A percentile compares a stretch with the other conserved stretches of the same genome.
Evolutionary conservation across 2,797 vertebrate genomes (phyloP).

Genomic region (Gallinago nigripennis): DNA sequence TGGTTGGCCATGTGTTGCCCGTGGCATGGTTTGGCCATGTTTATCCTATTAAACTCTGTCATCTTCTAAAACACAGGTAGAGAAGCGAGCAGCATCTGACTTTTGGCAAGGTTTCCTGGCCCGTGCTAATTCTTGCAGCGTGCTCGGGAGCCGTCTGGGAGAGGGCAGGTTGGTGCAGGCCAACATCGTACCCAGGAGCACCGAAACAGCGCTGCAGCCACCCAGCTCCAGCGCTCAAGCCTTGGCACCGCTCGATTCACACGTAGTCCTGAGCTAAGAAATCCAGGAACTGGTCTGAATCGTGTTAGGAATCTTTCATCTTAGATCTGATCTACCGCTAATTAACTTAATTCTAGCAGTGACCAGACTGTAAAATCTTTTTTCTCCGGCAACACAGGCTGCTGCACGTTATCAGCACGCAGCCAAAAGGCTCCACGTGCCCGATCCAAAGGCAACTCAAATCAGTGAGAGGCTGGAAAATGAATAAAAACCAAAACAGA

Average conservation of each 20-base stretch:
- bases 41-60: not conserved
- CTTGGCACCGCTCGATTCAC: not conserved
- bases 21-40: not conserved
- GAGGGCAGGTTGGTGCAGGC: conserved; percentile 45
- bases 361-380: conserved; percentile 10
- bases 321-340: conserved; percentile 7
- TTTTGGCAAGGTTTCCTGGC: not conserved
- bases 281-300: conserved; percentile 38
- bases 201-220: not conserved
- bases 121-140: not conserved
- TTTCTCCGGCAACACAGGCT: not conserved
- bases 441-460: not conserved
- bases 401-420: not conserved
- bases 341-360: not conserved
- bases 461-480: not conserved
- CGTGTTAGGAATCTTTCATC: not conserved
- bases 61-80: not conserved
- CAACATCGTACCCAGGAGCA: not conserved
- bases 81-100: not conserved
- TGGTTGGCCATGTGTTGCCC: not conserved
- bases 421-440: not conserved
- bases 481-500: not conserved
- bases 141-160: not conserved
- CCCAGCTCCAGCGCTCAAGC: not conserved
- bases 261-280: not conserved